A percentile compares a stretch with the other conserved stretches of the same genome.
These are phyloP conservation scores for Enoplolaimus lenunculus DNA, from an alignment of 2,888 invertebrate species.

Conservation along the genomic window DNA sequence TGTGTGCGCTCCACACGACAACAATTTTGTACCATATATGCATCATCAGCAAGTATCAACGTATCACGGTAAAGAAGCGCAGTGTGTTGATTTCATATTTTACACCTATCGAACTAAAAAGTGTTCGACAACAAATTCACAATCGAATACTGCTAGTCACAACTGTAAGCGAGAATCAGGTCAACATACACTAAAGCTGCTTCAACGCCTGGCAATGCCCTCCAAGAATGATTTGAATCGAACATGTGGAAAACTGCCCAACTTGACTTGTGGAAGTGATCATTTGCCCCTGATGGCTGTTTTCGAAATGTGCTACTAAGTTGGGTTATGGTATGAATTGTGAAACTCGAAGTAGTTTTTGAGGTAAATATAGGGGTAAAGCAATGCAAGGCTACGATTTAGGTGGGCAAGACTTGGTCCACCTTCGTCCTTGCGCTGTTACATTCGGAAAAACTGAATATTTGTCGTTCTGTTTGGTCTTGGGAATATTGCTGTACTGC, in stretches of 20 bases:
- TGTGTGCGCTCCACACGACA: neutral
- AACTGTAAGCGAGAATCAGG: neutral
- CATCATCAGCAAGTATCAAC: slow-evolving; percentile 52
- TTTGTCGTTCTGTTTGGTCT: too few relatives aligned
- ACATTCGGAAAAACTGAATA: too few relatives aligned
- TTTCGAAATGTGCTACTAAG: slow-evolving; percentile 50
- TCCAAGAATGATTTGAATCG: slow-evolving; percentile 50
- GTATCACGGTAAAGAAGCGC: slow-evolving; percentile 55
- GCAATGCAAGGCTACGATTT: too few relatives aligned
- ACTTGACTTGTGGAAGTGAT: slow-evolving; percentile 60
- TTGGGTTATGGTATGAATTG: too few relatives aligned
- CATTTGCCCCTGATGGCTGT: slow-evolving; percentile 64
- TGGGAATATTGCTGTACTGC: too few relatives aligned
- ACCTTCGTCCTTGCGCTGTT: too few relatives aligned
- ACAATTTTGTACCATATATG: neutral
- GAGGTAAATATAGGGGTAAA: too few relatives aligned
- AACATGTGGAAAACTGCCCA: slow-evolving; percentile 55
- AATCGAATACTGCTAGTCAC: neutral
- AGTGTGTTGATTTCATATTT: slow-evolving; percentile 80
- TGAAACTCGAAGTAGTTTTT: too few relatives aligned
- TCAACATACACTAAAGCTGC: slow-evolving; percentile 46
- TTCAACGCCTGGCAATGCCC: slow-evolving; percentile 56
- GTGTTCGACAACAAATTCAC: neutral
- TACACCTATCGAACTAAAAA: slow-evolving; percentile 44
- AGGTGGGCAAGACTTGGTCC: too few relatives aligned